Base-by-base conservation (phyloP, 2,797 vertebrate genomes). In the Halcyon chelicuti region DNA sequence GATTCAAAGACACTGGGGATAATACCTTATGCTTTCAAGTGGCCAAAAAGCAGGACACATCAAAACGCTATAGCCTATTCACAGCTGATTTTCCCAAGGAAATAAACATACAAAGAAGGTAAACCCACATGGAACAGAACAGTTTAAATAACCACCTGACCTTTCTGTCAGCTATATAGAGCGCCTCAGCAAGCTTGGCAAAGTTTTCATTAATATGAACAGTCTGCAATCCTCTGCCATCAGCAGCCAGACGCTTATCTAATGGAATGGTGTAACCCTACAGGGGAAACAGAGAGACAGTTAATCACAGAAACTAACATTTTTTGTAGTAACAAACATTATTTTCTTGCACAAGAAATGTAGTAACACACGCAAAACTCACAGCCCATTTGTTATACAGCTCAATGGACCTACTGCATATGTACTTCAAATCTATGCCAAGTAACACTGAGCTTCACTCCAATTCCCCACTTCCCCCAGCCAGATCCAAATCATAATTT, bases 151-250 rank as follows among this genome's bases (percentile, higher is more conserved):
- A 92, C 4, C 63, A 82, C 76, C 91, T 75, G 95, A 99, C 99
- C 99, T 99, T 99, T 98, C 99, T 99, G 95, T 99, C 99, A 61
- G 99, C 99, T 54, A 99, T 99, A 95, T 99, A 99, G 35, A 99
- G 98, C 0, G 99, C 99, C 96, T 99, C 99, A 5, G 99, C 99
- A 93, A 99, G 97, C 97, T 99, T 99, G 84, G 99, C 99, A 90
- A 99, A 99, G 96, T 99, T 99, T 96, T 99, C 99, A 84, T 99
- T 99, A 82, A 99, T 99, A 91, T 99, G 99, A 93, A 99, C 99
- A 0, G 99, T 99, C 97, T 99, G 99, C 65, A 99, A 90, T 54
- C 99, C 99, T 96, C 99, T 97, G 52, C 99, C 99, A 73, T 99
- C 99, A 18, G 99, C 99, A 86, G 99, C 99, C 96, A 99, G 98